phyloP scores from a whole-genome alignment of 2,113 vertebrate genomes.

The Numenius arquata region DNA sequence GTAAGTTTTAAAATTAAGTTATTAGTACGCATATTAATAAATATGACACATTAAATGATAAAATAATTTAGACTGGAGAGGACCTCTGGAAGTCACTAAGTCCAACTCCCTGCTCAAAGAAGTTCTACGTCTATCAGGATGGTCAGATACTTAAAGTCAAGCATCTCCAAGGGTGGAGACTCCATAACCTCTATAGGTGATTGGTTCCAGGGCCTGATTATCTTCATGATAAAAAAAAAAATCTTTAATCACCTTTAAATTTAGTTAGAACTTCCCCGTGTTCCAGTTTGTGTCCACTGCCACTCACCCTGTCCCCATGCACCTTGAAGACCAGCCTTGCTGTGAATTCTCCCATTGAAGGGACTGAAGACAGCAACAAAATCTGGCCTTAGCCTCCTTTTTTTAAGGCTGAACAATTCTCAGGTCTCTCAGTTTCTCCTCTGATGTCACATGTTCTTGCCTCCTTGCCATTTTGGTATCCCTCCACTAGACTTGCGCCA shows the following conservation, averaged over 20 bases:
- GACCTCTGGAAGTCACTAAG: not conserved
- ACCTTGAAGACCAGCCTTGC: not conserved
- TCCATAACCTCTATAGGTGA: not conserved
- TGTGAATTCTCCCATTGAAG: not conserved
- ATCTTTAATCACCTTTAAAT: not conserved
- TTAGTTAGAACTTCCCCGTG: not conserved
- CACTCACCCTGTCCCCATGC: not conserved
- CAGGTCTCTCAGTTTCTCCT: not conserved
- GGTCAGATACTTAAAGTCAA: not conserved
- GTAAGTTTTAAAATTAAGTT: not conserved
- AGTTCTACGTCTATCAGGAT: not conserved
- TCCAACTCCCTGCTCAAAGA: not conserved
- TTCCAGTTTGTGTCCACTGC: not conserved
- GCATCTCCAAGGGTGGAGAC: not conserved
- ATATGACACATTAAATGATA: not conserved
- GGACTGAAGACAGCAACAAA: not conserved
- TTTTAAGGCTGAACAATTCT: not conserved
- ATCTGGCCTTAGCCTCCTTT: not conserved
- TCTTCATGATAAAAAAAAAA: not conserved
- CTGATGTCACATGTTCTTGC: not conserved
- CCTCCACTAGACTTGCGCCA: not conserved
- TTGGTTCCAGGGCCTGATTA: not conserved
- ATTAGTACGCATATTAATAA: not conserved
- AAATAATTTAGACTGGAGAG: not conserved
- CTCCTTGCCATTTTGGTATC: not conserved